Evolutionary conservation across 2,888 invertebrate species (phyloP).

Genomic region (Chrysomela aeneicollis): DNA sequence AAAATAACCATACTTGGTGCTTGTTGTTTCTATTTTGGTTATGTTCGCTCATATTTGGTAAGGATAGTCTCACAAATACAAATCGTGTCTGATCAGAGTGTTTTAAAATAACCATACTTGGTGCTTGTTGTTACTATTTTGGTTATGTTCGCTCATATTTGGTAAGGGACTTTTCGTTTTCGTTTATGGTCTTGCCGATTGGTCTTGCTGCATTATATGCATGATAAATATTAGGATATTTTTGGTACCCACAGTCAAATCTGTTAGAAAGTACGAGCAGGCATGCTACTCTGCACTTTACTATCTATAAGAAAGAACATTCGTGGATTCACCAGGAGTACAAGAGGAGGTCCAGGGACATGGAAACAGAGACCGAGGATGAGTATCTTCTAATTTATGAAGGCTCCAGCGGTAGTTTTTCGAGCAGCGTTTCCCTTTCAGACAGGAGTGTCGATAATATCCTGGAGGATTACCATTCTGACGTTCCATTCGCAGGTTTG

Average conservation of each 20-base stretch:
- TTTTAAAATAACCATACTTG: background rate
- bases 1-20: background rate
- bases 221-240: constrained; percentile 27
- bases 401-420: constrained; percentile 77
- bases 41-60: background rate
- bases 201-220: constrained; percentile 25
- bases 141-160: background rate
- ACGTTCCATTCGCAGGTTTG: constrained; percentile 86
- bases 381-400: constrained; percentile 65
- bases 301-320: constrained; percentile 36
- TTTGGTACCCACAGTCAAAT: constrained; percentile 28
- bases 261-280: constrained; percentile 31
- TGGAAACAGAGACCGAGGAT: constrained; percentile 81
- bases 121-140: background rate
- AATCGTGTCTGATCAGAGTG: too few relatives aligned
- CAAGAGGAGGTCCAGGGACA: constrained; percentile 84
- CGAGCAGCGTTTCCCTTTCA: constrained; percentile 74
- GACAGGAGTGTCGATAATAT: constrained; percentile 83
- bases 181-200: constrained; percentile 9
- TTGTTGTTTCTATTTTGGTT: background rate
- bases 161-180: background rate
- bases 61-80: too few relatives aligned
- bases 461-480: constrained; percentile 85
- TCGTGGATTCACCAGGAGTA: constrained; percentile 70
- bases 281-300: constrained; percentile 37